These are phyloP conservation scores for Nematopogon swammerdamellus DNA, from an alignment of 2,888 invertebrate species.

Conservation along the genomic window DNA sequence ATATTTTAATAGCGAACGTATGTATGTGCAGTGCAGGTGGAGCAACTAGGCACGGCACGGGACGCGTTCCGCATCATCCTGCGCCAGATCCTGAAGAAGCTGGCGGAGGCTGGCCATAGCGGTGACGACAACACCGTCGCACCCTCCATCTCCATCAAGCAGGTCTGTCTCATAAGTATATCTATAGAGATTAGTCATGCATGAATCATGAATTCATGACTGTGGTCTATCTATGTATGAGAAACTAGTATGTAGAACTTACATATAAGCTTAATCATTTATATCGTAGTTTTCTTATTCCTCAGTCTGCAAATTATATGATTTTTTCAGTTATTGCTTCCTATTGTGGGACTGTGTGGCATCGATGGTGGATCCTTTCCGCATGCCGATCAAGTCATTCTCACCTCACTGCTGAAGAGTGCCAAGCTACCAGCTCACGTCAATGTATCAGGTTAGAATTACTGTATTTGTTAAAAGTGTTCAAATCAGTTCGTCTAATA, in stretches of 20 bases:
- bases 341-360: conserved; percentile 69
- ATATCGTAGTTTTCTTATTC: too few relatives aligned
- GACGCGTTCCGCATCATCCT: conserved; percentile 47
- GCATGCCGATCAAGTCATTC: conserved; percentile 70
- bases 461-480: too few relatives aligned
- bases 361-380: conserved; percentile 65
- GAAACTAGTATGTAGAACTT: background rate
- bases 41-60: conserved; percentile 67
- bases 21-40: conserved; percentile 63
- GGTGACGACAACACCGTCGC: conserved; percentile 39
- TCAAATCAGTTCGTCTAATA: too few relatives aligned
- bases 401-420: conserved; percentile 75
- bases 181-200: background rate
- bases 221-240: background rate
- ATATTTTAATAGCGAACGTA: too few relatives aligned
- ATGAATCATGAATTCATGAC: background rate
- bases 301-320: too few relatives aligned
- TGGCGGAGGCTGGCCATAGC: conserved; percentile 41
- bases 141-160: conserved; percentile 44
- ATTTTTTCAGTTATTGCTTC: conserved; percentile 66
- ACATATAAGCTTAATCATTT: conserved; percentile 3
- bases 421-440: conserved; percentile 62
- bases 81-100: conserved; percentile 45
- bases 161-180: too few relatives aligned
- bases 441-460: conserved; percentile 29